Evolutionary conservation across 2,797 vertebrate genomes (phyloP), one percentile per base, ranked within the genome.

Genomic region (Halcyon chelicuti): DNA sequence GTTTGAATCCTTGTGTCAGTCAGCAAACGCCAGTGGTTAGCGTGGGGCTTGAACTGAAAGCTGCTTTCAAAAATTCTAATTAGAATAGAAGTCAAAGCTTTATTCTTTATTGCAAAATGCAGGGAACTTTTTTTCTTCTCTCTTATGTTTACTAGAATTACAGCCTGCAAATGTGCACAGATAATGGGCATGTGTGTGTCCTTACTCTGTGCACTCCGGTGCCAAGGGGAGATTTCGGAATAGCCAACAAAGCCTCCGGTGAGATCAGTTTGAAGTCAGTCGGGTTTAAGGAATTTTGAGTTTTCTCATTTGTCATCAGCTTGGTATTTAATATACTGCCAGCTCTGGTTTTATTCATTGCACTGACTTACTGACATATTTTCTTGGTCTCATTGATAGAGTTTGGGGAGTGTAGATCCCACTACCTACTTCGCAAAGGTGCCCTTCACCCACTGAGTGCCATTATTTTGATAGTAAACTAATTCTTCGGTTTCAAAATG

Each of bases 21-120:
- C 21, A 16, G 14, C 82, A 58, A 88, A 68, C 89, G 78, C 18
- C 75, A 80, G 47, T 66, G 54, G n/a, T 86, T 90, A 57, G 58
- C 14, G 21, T 11, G 22, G 40, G 71, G 19, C 60, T 88, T 95
- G 88, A 95, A 83, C 92, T 83, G 58, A 70, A 88, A 92, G 70
- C 67, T 29, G 2, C 65, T 94, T 68, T 61, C 47, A 71, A 66
- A 58, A 26, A 49, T 66, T 31, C 60, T 58, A 81, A 66, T 92
- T 81, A 52, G 40, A 74, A 28, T 9, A 80, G 58, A 90, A 86
- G 61, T 55, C 25, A 68, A 58, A 92, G 58, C 26, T 71, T 88
- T 80, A 85, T 63, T 75, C 58, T 78, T 81, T 60, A 39, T 86
- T 96, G 86, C 73, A 79, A 55, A 94, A 86, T 86, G 94, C 71